A percentile compares a stretch with the other conserved stretches of the same genome.
phyloP scores from a whole-genome alignment of 1,140 invertebrate species.

The Drosophila nasuta region DNA sequence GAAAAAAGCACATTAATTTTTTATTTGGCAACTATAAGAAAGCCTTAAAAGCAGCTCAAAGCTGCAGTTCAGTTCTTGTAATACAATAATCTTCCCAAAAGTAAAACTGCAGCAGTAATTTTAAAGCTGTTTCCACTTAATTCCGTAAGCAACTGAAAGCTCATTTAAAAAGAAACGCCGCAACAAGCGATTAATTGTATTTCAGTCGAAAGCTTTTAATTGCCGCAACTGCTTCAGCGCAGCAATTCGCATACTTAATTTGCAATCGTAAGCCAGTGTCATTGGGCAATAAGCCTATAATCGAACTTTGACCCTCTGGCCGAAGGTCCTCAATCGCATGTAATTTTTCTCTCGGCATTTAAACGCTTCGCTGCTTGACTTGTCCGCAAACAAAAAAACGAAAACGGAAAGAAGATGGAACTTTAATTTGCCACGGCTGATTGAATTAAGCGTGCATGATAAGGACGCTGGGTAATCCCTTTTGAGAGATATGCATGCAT shows the following conservation, averaged over 20 bases:
- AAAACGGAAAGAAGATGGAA: constrained; percentile 51
- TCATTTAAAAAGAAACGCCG: not conserved
- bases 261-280: constrained; percentile 17
- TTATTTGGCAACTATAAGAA: no score
- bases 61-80: no score
- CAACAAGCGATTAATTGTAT: not conserved
- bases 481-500: constrained; percentile 19
- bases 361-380: constrained; percentile 65
- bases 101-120: not conserved
- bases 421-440: constrained; percentile 80
- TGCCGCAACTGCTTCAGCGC: no score
- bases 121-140: not conserved
- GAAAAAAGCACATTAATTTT: no score
- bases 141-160: not conserved
- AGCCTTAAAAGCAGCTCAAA: no score
- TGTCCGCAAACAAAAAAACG: constrained; percentile 32
- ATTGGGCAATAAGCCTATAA: constrained; percentile 12
- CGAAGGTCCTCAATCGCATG: constrained; percentile 49
- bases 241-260: constrained; percentile 75
- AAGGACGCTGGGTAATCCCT: constrained; percentile 35
- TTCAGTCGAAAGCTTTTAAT: not conserved
- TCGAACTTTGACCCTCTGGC: constrained; percentile 65
- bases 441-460: constrained; percentile 71
- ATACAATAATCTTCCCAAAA: no score
- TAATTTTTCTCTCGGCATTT: constrained; percentile 51